phyloP scores from a whole-genome alignment of 1,140 invertebrate species.

The Nixonia krombeini region DNA sequence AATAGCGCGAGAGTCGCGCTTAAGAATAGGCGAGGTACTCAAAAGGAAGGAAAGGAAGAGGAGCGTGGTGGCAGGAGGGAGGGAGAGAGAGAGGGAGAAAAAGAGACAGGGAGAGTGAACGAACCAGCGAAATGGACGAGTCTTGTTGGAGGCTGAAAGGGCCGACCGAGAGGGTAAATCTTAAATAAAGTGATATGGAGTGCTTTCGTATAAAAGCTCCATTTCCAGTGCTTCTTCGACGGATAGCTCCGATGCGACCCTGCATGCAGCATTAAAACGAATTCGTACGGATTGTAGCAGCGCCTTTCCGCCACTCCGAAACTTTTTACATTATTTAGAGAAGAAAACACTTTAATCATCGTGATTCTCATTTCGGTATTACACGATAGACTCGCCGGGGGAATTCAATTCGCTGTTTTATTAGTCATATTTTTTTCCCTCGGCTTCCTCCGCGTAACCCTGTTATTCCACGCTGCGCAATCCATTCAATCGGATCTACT shows the following conservation, averaged over 20 bases:
- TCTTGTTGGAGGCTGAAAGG: conserved; percentile 72
- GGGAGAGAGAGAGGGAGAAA: conserved; percentile 12
- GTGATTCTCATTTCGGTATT: background rate
- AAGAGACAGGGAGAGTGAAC: conserved; percentile 39
- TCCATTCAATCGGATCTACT: too few species aligned
- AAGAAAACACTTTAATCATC: too few species aligned
- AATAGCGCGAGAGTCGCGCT: conserved; percentile 45
- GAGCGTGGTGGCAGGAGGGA: conserved; percentile 7
- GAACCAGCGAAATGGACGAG: conserved; percentile 70
- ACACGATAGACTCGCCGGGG: too few species aligned
- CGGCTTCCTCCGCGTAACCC: too few species aligned
- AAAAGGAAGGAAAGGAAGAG: conserved; percentile 25
- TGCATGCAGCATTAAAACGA: conserved; percentile 49
- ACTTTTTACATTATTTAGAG: conserved; percentile 36
- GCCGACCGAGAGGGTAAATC: conserved; percentile 72
- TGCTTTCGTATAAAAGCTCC: conserved; percentile 73
- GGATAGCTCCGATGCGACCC: conserved; percentile 57
- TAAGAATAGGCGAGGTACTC: conserved; percentile 50
- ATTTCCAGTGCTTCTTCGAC: conserved; percentile 68
- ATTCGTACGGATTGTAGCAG: conserved; percentile 46
- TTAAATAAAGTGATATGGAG: conserved; percentile 74
- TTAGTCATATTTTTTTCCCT: too few species aligned
- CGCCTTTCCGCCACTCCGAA: conserved; percentile 38
- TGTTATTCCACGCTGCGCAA: too few species aligned
- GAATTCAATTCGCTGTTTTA: too few species aligned